Evolutionary conservation across 2,797 vertebrate species (phyloP).

Genomic region (Phataginus tricuspis): DNA sequence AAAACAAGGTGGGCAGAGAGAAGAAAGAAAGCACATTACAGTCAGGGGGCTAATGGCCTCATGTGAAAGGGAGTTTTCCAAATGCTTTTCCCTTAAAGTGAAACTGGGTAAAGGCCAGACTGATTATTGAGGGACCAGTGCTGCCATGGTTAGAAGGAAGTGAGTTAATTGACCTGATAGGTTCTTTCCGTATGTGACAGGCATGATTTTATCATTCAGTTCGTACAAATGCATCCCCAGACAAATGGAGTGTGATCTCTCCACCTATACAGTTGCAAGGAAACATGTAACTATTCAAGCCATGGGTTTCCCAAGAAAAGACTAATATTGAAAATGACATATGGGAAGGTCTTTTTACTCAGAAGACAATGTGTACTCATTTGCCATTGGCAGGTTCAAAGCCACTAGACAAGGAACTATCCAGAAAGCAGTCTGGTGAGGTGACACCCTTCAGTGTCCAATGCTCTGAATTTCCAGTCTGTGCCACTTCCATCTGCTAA

Average conservation of each 20-base stretch:
- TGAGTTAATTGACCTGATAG: conserved; percentile 78
- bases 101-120: conserved; percentile 79
- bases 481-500: conserved; percentile 79
- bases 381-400: conserved; percentile 5
- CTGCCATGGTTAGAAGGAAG: conserved; percentile 74
- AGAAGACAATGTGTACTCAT: conserved; percentile 58
- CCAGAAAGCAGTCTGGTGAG: conserved; percentile 75
- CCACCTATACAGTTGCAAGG: neutral
- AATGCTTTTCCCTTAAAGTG: conserved; percentile 83
- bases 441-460: conserved; percentile 62
- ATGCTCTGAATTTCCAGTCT: conserved; percentile 68
- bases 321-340: conserved; percentile 28
- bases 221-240: neutral
- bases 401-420: conserved; percentile 23
- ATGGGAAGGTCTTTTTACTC: conserved; percentile 23
- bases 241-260: conserved; percentile 22
- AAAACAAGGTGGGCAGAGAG: conserved; percentile 62
- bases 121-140: conserved; percentile 76
- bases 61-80: conserved; percentile 80
- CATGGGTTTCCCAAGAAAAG: neutral
- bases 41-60: conserved; percentile 80
- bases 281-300: neutral
- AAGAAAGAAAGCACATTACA: conserved; percentile 71
- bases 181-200: conserved; percentile 72
- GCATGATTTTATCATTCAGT: neutral